Conservation (phyloP, 1,140 invertebrate species). For the Drosophila sucinea region DNA sequence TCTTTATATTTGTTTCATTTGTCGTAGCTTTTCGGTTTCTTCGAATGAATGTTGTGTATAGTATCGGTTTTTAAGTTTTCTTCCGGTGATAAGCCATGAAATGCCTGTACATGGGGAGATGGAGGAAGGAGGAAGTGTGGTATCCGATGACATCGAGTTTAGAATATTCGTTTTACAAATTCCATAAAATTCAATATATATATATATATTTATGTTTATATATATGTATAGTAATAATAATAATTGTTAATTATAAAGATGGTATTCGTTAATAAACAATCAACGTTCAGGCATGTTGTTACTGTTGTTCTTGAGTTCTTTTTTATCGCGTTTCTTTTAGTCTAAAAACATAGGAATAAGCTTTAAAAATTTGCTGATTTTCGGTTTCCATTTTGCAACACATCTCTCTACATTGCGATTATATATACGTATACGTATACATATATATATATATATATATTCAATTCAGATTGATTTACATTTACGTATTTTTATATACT, state of each 20-base stretch:
- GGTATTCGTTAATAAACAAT: conserved; percentile 4
- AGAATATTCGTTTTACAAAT: conserved; percentile 12
- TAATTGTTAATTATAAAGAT: conserved; percentile 9
- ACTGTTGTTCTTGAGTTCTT: conserved; percentile 7
- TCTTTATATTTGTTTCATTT: conserved; percentile 49
- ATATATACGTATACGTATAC: conserved; percentile 35
- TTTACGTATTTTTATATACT: conserved; percentile 7
- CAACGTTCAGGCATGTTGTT: conserved; percentile 7
- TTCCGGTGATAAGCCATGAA: conserved; percentile 38
- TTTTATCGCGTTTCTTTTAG: conserved; percentile 1
- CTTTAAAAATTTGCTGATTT: conserved; percentile 5
- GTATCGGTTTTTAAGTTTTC: conserved; percentile 9
- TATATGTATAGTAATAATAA: not conserved
- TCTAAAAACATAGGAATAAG: conserved; percentile 11
- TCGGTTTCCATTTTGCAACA: not conserved
- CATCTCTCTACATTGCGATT: not conserved
- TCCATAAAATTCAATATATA: conserved; percentile 13
- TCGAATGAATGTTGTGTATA: conserved; percentile 34
- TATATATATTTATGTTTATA: no score
- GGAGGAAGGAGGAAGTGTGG: not conserved
- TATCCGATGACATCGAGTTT: conserved; percentile 1
- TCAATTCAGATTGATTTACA: conserved; percentile 8
- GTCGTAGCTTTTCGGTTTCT: conserved; percentile 46
- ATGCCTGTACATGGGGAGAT: conserved; percentile 13
- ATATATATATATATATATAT: conserved; percentile 50